Percentiles rank a stretch among this genome's conserved stretches.
Evolutionary conservation across 2,113 vertebrate genomes (phyloP).

Genomic region (Hepsetus odoe): DNA sequence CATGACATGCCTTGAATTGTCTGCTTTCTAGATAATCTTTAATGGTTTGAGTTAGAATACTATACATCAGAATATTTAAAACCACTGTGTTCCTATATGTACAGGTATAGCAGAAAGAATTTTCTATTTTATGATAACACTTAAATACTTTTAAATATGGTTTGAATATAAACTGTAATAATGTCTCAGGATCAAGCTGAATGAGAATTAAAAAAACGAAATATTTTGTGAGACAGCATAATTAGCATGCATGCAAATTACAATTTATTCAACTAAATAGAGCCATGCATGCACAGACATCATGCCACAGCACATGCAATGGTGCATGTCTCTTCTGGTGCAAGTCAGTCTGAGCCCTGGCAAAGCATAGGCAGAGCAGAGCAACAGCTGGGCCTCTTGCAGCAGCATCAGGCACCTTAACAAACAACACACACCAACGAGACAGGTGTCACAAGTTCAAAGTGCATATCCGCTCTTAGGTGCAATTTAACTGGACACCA

Average conservation of each 20-base stretch:
- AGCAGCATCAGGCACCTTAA: slow-evolving; percentile 1
- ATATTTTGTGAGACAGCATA: neutral
- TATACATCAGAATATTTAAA: neutral
- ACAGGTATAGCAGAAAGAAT: neutral
- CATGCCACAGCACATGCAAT: slow-evolving; percentile 7
- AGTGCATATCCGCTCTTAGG: slow-evolving; percentile 59
- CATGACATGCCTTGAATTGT: neutral
- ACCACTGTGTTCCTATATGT: neutral
- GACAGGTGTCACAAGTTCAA: slow-evolving; percentile 43
- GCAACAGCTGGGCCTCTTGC: neutral
- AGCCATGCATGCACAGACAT: slow-evolving; percentile 10
- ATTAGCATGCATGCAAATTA: slow-evolving; percentile 21
- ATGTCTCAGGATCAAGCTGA: neutral
- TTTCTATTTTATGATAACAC: neutral
- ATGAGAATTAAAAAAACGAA: neutral
- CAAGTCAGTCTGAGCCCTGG: slow-evolving; percentile 19
- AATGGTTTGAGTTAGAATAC: neutral
- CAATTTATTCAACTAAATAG: neutral
- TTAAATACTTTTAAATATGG: neutral
- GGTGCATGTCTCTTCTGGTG: neutral
- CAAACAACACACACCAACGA: slow-evolving; percentile 27
- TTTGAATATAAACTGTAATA: too few relatives aligned
- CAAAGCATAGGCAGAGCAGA: slow-evolving; percentile 37
- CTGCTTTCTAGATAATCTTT: neutral
- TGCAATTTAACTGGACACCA: slow-evolving; percentile 62